Evolutionary conservation across 2,888 invertebrate species (phyloP).

Genomic region (Drosophila helvetica): DNA sequence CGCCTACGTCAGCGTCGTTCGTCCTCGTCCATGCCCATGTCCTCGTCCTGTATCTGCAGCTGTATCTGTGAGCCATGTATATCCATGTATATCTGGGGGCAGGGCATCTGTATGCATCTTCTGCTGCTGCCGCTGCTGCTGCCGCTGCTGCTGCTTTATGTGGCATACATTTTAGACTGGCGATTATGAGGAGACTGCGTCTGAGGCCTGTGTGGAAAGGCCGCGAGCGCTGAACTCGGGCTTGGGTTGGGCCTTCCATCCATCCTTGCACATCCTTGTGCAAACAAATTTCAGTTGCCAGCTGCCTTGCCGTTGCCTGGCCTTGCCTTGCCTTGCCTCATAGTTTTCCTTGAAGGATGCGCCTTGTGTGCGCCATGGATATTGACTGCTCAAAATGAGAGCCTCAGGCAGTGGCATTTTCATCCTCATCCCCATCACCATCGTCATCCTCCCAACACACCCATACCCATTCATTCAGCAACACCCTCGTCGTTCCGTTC

Average conservation of each 20-base stretch:
- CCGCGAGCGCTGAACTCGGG: slow-evolving; percentile 81
- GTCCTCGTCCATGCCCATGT: slow-evolving; percentile 41
- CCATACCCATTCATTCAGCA: too few species aligned
- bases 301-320: slow-evolving; percentile 17
- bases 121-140: slow-evolving; percentile 39
- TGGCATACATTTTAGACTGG: slow-evolving; percentile 63
- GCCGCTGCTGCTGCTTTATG: slow-evolving; percentile 42
- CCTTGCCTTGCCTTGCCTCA: slow-evolving; percentile 34
- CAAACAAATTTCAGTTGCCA: slow-evolving; percentile 63
- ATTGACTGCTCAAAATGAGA: slow-evolving; percentile 56
- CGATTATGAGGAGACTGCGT: slow-evolving; percentile 52
- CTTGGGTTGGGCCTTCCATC: background rate
- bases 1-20: slow-evolving; percentile 51
- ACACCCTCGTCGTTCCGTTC: too few species aligned
- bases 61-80: slow-evolving; percentile 38
- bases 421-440: background rate
- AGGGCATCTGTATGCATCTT: slow-evolving; percentile 22
- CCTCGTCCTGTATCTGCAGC: slow-evolving; percentile 40
- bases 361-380: slow-evolving; percentile 48
- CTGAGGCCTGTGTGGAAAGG: slow-evolving; percentile 59
- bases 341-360: slow-evolving; percentile 64
- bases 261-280: slow-evolving; percentile 66
- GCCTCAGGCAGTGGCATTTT: slow-evolving; percentile 34
- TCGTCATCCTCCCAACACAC: slow-evolving; percentile 1
- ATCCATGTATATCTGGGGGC: slow-evolving; percentile 16